Conservation (phyloP, 2,797 vertebrate genomes). For the Macrochelys suwanniensis region DNA sequence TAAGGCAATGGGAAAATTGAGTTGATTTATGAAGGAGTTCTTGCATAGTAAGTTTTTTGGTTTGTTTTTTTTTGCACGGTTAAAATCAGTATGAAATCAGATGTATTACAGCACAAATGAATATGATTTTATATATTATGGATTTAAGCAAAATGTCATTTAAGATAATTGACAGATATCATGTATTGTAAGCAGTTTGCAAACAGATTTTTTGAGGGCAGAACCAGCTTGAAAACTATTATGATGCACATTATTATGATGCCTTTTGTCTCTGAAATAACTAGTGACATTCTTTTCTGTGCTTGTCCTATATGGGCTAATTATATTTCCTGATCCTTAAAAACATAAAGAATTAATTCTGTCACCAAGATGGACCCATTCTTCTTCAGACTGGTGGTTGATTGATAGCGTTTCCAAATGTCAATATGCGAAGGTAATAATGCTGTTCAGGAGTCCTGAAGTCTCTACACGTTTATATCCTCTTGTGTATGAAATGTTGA, state of each 20-base stretch:
- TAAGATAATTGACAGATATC: background rate
- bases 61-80: background rate
- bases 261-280: background rate
- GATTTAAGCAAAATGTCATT: conserved; percentile 49
- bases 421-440: background rate
- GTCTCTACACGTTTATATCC: accelerated
- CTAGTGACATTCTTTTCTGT: background rate
- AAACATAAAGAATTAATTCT: background rate
- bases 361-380: background rate
- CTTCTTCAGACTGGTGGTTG: background rate
- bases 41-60: conserved; percentile 11
- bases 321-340: background rate
- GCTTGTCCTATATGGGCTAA: background rate
- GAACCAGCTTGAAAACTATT: background rate
- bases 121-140: conserved; percentile 28
- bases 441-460: background rate
- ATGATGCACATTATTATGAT: background rate
- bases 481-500: background rate
- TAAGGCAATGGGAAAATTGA: conserved; percentile 58
- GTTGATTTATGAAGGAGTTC: conserved; percentile 52
- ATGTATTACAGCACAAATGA: conserved; percentile 43
- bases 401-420: background rate
- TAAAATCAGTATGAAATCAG: conserved; percentile 51
- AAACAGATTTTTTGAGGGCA: background rate
- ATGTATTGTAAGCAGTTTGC: background rate